phyloP scores from a whole-genome alignment of 2,888 invertebrate genomes.

The Frankliniella intonsa region DNA sequence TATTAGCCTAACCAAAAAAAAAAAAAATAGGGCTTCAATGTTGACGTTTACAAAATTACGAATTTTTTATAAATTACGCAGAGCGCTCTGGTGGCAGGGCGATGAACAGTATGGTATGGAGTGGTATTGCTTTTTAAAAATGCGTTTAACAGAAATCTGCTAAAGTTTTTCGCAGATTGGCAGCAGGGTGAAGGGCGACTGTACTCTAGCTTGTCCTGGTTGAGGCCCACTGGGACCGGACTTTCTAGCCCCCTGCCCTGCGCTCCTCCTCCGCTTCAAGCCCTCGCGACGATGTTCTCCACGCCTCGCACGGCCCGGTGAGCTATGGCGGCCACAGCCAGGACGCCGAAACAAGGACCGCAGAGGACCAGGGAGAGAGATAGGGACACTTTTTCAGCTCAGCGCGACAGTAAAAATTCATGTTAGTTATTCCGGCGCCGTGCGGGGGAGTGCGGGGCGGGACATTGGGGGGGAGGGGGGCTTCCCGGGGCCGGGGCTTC shows the following conservation, averaged over 20 bases:
- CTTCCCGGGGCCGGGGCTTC: not conserved
- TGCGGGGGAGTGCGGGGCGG: not conserved
- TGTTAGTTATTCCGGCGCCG: constrained; percentile 4
- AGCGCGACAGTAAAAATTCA: constrained; percentile 16
- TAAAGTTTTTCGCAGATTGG: not conserved
- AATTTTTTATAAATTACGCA: no score
- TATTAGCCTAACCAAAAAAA: no score
- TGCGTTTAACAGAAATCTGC: no score
- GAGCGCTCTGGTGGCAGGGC: no score
- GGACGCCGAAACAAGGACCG: not conserved
- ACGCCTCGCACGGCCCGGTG: not conserved
- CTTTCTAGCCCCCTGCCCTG: no score
- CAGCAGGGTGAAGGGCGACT: not conserved
- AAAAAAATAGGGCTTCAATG: no score
- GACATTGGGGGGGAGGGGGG: not conserved
- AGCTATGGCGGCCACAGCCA: not conserved
- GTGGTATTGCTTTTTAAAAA: no score
- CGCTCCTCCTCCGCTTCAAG: not conserved
- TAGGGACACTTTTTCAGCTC: constrained; percentile 1
- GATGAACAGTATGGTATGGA: no score
- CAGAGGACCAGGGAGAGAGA: not conserved
- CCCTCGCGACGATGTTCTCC: constrained; percentile 5
- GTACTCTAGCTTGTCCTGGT: no score
- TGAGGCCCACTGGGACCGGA: no score
- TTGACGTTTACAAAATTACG: no score